These are phyloP conservation scores for Sebastes umbrosus DNA, from an alignment of 2,797 vertebrate genomes.

Conservation along the genomic window DNA sequence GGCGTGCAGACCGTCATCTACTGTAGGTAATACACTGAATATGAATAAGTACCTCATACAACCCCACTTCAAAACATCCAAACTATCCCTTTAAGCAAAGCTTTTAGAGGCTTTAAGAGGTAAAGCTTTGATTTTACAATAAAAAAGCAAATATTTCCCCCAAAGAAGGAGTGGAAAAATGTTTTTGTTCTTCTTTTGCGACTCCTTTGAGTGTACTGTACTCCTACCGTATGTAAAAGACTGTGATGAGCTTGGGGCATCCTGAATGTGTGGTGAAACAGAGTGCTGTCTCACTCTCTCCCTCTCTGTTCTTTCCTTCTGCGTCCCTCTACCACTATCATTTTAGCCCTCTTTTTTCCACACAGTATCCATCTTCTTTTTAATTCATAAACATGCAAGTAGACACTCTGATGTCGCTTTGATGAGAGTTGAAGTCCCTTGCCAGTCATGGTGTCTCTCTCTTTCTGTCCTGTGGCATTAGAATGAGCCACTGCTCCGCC, in stretches of 20 bases:
- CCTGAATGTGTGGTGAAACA: background rate
- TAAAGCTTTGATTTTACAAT: background rate
- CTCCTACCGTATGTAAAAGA: background rate
- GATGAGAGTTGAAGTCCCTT: constrained; percentile 51
- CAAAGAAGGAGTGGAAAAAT: background rate
- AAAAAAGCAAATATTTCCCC: background rate
- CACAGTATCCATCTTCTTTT: constrained; percentile 11
- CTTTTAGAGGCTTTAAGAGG: background rate
- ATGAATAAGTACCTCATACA: no score
- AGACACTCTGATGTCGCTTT: constrained; percentile 31
- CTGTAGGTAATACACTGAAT: no score
- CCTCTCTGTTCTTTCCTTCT: background rate
- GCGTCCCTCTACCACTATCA: background rate
- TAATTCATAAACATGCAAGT: constrained; percentile 27
- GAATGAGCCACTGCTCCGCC: constrained; percentile 32
- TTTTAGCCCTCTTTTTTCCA: constrained; percentile 8
- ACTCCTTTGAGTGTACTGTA: background rate
- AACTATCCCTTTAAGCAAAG: no score
- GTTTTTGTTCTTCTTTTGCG: background rate
- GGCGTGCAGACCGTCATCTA: no score
- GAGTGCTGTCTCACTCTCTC: background rate
- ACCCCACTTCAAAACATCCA: no score
- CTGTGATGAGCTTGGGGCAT: background rate
- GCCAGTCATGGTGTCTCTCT: background rate
- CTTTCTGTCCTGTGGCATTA: constrained; percentile 47